Conservation (phyloP, 2,888 invertebrate species). For the Tubulanus polymorphus region DNA sequence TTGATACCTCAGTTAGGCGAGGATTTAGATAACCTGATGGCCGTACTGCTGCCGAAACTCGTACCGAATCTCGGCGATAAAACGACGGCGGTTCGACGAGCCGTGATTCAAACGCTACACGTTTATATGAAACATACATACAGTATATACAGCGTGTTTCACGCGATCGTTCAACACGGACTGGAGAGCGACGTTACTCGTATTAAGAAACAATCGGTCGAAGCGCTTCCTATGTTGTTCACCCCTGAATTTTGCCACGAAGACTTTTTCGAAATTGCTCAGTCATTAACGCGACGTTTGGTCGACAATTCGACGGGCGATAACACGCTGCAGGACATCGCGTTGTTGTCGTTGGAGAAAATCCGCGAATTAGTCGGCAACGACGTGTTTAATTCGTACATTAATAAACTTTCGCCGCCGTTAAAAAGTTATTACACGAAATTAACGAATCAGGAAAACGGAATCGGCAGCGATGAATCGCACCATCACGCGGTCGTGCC, state of each 20-base stretch:
- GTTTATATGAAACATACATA: constrained; percentile 54
- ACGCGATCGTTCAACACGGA: constrained; percentile 50
- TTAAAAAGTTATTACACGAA: constrained; percentile 20
- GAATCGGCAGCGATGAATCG: neutral
- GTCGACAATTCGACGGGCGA: constrained; percentile 38
- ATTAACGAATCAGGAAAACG: constrained; percentile 17
- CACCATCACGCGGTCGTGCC: constrained; percentile 1
- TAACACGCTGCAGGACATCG: constrained; percentile 40
- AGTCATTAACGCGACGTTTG: constrained; percentile 44
- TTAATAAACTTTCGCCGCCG: constrained; percentile 38
- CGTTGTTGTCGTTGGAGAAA: constrained; percentile 50
- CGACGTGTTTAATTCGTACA: constrained; percentile 41
- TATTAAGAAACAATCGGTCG: constrained; percentile 50
- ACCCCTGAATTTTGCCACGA: constrained; percentile 52
- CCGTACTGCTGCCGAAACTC: constrained; percentile 47
- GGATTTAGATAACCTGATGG: constrained; percentile 51
- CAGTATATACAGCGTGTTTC: constrained; percentile 51
- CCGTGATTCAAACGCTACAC: constrained; percentile 54
- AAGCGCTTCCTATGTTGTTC: constrained; percentile 52
- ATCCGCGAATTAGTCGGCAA: constrained; percentile 52
- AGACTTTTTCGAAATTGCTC: constrained; percentile 50
- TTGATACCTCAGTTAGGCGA: constrained; percentile 46
- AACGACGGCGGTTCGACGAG: constrained; percentile 47
- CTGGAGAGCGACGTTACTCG: constrained; percentile 47
- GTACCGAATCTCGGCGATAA: constrained; percentile 50